Base-by-base conservation (phyloP, 2,113 vertebrate species). In the Gracilinanus agilis region DNA sequence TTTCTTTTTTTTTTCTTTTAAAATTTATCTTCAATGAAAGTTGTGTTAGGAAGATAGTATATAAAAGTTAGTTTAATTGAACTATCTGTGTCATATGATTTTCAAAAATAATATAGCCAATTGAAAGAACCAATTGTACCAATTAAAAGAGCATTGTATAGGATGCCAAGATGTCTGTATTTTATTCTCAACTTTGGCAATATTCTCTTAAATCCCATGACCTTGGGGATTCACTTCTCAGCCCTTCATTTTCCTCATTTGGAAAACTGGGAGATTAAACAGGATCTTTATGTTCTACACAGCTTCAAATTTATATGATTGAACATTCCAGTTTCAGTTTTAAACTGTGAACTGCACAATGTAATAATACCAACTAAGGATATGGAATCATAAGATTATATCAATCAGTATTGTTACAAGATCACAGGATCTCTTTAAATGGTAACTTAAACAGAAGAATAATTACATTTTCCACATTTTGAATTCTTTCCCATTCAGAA, bases 1-100 rank as follows among this genome's bases (percentile, higher is more conserved):
- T 44, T 55, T 94, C 54, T 95, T 88, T 75, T 61, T 44, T 55
- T 94, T 56, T 95, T 88, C 54, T 55, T 92, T 94, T 53, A 55
- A 89, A 94, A 90, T 75, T 29, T 25, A 44, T 54, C 24, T 95
- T 92, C 40, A 13, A 9, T 29, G 53, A 91, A 95, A 54, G 29
- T 49, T 53, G 44, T 58, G 29, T 5, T 67, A 90, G 93, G 90
- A 25, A 55, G 61, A 94, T 93, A 90, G 23, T 9, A 0, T 89
- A 55, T 93, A 49, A 97, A 67, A 27, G 91, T 83, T 44, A 55
- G 24, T 95, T 6, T 4, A 44, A 40, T 90, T 90, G 10, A 40
- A 89, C 19, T 34, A 11, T 44, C 88, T 91, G 0, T 67, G n/a
- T 13, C 34, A 75, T 2, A 90, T 54, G 49, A 3, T 53, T 75